Conservation (phyloP, 2,888 invertebrate genomes). For the Autographa pulchrina region DNA sequence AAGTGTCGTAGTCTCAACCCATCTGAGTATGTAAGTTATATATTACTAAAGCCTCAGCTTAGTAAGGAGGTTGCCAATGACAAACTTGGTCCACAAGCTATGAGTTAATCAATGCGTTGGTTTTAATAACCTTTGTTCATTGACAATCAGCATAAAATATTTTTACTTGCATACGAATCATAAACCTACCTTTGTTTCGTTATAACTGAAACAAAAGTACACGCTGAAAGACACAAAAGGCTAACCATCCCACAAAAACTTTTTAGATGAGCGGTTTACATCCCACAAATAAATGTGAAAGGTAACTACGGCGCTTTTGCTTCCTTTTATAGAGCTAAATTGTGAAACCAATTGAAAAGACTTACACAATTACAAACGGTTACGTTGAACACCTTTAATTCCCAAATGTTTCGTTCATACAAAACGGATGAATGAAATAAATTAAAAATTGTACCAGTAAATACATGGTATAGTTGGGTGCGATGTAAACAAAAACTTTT, state of each 20-base stretch:
- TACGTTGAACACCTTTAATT: neutral
- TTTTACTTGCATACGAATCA: neutral
- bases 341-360: neutral
- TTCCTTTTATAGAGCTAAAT: neutral
- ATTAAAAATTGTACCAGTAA: slow-evolving; percentile 2
- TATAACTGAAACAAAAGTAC: neutral
- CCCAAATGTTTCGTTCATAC: neutral
- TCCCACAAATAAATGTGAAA: neutral
- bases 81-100: slow-evolving; percentile 14
- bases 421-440: neutral
- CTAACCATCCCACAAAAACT: neutral
- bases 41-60: slow-evolving; percentile 15
- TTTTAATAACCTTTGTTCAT: slow-evolving; percentile 13
- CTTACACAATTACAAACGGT: neutral
- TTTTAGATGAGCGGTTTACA: neutral
- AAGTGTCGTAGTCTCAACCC: neutral
- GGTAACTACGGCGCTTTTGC: neutral
- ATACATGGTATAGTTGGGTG: slow-evolving; percentile 2
- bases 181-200: neutral
- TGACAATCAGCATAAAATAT: neutral
- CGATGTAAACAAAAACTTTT: slow-evolving; percentile 38
- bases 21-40: slow-evolving; percentile 26
- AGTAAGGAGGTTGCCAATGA: slow-evolving; percentile 27
- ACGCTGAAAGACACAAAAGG: neutral
- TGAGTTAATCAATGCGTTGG: slow-evolving; percentile 43